These are phyloP conservation scores for Tachycineta bicolor DNA, from an alignment of 2,113 vertebrate genomes.

Conservation along the genomic window DNA sequence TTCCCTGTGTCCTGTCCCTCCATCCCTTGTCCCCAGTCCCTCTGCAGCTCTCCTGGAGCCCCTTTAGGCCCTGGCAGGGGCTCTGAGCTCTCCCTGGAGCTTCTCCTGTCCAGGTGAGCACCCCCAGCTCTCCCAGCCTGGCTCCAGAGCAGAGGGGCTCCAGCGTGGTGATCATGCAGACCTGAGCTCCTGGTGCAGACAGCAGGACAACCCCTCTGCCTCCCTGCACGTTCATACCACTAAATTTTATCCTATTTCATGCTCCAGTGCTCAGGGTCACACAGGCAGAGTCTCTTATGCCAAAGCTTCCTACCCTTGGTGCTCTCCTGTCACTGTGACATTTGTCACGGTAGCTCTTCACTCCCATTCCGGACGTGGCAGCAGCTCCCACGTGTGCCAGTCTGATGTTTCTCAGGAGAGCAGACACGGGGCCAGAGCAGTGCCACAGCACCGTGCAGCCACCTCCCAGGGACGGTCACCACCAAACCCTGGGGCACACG, in stretches of 20 bases:
- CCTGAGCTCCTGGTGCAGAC: background rate
- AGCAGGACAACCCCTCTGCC: background rate
- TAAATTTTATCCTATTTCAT: background rate
- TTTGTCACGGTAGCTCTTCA: background rate
- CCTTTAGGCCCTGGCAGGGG: background rate
- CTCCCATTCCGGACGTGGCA: background rate
- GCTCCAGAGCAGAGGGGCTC: background rate
- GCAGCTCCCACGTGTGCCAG: background rate
- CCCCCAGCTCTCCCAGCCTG: background rate
- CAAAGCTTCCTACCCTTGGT: background rate
- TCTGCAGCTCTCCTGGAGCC: background rate
- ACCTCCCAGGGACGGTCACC: background rate
- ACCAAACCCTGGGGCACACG: fast-evolving
- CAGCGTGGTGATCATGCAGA: fast-evolving
- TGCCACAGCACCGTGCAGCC: background rate
- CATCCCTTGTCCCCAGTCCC: background rate
- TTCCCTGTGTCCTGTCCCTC: background rate
- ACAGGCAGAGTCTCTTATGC: background rate
- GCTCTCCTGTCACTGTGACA: fast-evolving
- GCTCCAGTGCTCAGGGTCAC: background rate
- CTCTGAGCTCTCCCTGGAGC: background rate
- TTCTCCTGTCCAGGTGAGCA: background rate
- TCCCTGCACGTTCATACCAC: fast-evolving
- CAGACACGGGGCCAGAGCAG: background rate
- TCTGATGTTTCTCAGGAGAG: background rate